Base-by-base conservation (phyloP, 2,113 vertebrate genomes). In the Shinisaurus crocodilurus region DNA sequence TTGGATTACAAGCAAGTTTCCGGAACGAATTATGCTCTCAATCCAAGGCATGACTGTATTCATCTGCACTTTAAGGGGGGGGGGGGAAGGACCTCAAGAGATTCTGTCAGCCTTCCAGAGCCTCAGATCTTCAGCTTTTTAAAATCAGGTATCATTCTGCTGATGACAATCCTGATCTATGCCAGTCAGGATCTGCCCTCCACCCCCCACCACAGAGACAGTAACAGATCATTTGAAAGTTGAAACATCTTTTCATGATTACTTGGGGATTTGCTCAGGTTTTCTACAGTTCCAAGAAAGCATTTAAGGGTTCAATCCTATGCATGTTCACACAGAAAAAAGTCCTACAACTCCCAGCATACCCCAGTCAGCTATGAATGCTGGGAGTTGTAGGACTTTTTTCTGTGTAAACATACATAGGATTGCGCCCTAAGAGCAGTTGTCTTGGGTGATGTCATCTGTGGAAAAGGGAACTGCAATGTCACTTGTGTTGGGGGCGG, bases 121-220 rank as follows among this genome's bases (percentile, higher is more conserved):
- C 81, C 86, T 91, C 88, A 93, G 93, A 94, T 92, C 95, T 94
- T 93, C 93, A 91, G 88, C 86, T 87, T 89, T 91, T 95, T 93
- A 92, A 95, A 94, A 91, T 13, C 57, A 54, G 89, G 82, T 84
- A 57, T 90, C 92, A 89, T 84, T 77, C 74, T 90, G 92, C 29
- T 60, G 86, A 92, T 87, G 84, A 43, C 89, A 92, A 29, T 57
- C 0, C 90, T 88, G 93, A 93, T 82, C 94, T 93, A 92, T 87
- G 91, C 76, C 67, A 84, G 83, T 69, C 80, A 93, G 92, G 95
- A 95, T 94, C 94, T 93, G 93, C 87, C 93, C 94, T 88, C 88
- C 92, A 50, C 48, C 48, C 48, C 89, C 85, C 91, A 72, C 90
- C 77, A 69, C 34, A 86, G 82, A 92, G 63, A 87, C 1, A 89